These are phyloP conservation scores for Ovibos moschatus DNA, from an alignment of 2,113 vertebrate genomes.

Conservation along the genomic window DNA sequence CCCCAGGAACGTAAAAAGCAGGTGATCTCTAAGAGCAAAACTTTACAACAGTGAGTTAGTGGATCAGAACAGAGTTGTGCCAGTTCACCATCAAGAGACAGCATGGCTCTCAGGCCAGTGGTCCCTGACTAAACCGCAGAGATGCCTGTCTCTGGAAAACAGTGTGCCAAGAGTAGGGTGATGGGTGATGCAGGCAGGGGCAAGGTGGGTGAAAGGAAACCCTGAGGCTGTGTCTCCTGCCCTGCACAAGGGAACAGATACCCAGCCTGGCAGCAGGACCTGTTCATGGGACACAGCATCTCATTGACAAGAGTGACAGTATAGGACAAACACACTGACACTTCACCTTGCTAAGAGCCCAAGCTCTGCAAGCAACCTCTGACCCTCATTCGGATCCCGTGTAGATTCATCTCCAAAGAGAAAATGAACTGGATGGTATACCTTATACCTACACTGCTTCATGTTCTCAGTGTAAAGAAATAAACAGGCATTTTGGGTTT, in stretches of 20 bases:
- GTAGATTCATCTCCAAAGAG: neutral
- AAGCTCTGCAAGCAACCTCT: neutral
- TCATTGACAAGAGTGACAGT: fast-evolving
- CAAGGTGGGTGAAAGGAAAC: neutral
- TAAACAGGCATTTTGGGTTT: neutral
- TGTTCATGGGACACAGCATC: neutral
- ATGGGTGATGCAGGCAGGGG: neutral
- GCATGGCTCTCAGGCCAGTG: neutral
- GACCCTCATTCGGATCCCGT: neutral
- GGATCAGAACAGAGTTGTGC: neutral
- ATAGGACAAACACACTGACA: fast-evolving
- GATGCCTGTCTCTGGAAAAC: neutral
- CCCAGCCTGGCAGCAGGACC: neutral
- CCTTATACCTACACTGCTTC: neutral
- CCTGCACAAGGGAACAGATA: neutral
- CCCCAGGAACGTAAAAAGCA: neutral
- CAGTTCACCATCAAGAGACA: neutral
- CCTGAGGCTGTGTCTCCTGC: neutral
- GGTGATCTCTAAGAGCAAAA: neutral
- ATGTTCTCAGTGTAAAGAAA: neutral
- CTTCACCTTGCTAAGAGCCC: neutral
- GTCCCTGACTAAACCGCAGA: neutral
- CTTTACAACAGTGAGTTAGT: neutral
- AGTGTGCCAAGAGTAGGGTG: neutral
- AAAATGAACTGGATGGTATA: neutral